phyloP scores from a whole-genome alignment of 2,888 invertebrate species.

The Rhopalosiphum nymphaeae region DNA sequence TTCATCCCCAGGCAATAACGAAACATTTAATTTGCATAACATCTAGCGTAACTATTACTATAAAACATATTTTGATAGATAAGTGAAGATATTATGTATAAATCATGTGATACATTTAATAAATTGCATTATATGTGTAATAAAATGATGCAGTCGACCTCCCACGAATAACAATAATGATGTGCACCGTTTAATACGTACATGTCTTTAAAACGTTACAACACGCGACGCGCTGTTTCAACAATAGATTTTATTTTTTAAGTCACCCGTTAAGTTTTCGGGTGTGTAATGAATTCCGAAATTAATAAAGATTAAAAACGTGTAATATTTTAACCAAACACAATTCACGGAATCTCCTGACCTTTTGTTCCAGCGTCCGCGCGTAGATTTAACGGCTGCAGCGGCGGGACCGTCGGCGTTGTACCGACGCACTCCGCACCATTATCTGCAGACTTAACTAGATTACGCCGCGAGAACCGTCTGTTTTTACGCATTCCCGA shows the following conservation, averaged over 20 bases:
- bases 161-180: background rate
- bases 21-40: background rate
- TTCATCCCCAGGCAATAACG: background rate
- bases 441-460: slow-evolving; percentile 39
- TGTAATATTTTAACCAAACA: slow-evolving; percentile 45
- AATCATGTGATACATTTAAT: background rate
- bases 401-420: background rate
- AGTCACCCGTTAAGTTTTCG: slow-evolving; percentile 32
- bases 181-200: background rate
- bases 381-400: background rate
- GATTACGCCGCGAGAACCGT: background rate
- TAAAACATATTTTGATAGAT: background rate
- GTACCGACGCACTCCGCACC: background rate
- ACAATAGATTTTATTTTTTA: slow-evolving; percentile 22
- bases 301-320: slow-evolving; percentile 55
- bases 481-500: slow-evolving; percentile 12
- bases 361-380: slow-evolving; percentile 17
- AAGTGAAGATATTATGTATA: background rate
- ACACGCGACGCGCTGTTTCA: slow-evolving; percentile 22
- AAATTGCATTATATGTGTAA: background rate
- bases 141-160: background rate
- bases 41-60: background rate
- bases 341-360: slow-evolving; percentile 2
- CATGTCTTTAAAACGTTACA: background rate
- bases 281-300: slow-evolving; percentile 20